These are phyloP conservation scores for Drosophila subsilvestris DNA, from an alignment of 2,888 invertebrate species.

Conservation along the genomic window DNA sequence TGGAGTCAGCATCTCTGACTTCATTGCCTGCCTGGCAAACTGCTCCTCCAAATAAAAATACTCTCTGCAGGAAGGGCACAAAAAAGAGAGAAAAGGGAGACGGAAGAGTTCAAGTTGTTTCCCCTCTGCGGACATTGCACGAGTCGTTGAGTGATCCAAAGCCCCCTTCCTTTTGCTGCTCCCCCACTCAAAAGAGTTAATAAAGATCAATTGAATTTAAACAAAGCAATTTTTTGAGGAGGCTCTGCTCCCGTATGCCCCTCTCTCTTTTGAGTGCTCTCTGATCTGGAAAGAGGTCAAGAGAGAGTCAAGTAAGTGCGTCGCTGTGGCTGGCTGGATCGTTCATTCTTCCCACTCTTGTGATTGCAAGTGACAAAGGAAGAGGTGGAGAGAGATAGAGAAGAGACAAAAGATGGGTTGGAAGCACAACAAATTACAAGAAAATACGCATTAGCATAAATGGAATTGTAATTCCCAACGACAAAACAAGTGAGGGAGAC, in stretches of 20 bases:
- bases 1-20: neutral
- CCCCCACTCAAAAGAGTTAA: constrained; percentile 53
- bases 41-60: neutral
- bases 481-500: constrained; percentile 39
- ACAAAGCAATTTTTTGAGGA: constrained; percentile 60
- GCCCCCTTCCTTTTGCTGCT: constrained; percentile 12
- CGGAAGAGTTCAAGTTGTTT: constrained; percentile 32
- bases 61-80: constrained; percentile 3
- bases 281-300: constrained; percentile 13
- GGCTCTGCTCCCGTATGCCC: neutral
- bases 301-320: constrained; percentile 58
- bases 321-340: constrained; percentile 9
- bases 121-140: constrained; percentile 37
- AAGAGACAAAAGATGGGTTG: constrained; percentile 38
- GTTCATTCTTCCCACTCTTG: constrained; percentile 7
- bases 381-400: constrained; percentile 7
- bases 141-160: constrained; percentile 37
- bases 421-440: constrained; percentile 60
- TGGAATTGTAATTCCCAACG: constrained; percentile 50
- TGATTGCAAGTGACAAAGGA: constrained; percentile 34
- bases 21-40: neutral
- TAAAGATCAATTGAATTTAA: constrained; percentile 80
- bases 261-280: constrained; percentile 1
- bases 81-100: constrained; percentile 10
- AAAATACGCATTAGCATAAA: constrained; percentile 71